Conservation (phyloP, 1,140 invertebrate species). For the Nebria ingens region DNA sequence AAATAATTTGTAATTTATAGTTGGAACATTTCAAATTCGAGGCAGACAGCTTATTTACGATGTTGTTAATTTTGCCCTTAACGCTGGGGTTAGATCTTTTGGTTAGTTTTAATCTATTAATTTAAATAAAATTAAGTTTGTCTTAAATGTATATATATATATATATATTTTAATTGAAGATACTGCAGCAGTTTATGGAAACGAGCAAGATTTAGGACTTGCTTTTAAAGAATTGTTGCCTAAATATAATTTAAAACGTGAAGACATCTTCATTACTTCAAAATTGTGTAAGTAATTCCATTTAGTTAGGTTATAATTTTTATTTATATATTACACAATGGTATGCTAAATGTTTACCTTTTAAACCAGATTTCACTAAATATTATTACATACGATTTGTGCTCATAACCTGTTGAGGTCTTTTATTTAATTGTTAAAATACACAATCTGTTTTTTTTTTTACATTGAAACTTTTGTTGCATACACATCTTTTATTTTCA, state of each 20-base stretch:
- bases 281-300: conserved; percentile 60
- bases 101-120: conserved; percentile 32
- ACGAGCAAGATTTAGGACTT: conserved; percentile 56
- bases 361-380: too few relatives aligned
- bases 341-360: too few relatives aligned
- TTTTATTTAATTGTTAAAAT: too few relatives aligned
- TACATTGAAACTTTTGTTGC: too few relatives aligned
- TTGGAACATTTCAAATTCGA: conserved; percentile 42
- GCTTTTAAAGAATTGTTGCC: conserved; percentile 48
- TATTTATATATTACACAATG: too few relatives aligned
- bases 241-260: conserved; percentile 50
- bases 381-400: too few relatives aligned
- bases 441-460: too few relatives aligned
- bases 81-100: conserved; percentile 45
- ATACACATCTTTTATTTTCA: too few relatives aligned
- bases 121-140: conserved; percentile 14
- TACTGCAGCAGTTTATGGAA: conserved; percentile 62
- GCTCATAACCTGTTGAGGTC: too few relatives aligned
- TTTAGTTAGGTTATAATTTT: too few relatives aligned
- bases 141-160: conserved; percentile 14
- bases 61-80: conserved; percentile 41
- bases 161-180: conserved; percentile 39
- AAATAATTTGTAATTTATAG: conserved; percentile 29
- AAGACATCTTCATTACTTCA: conserved; percentile 68
- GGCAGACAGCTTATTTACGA: conserved; percentile 34